These are phyloP conservation scores for Macrosteles quadrilineatus DNA, from an alignment of 1,140 invertebrate genomes.

Conservation along the genomic window DNA sequence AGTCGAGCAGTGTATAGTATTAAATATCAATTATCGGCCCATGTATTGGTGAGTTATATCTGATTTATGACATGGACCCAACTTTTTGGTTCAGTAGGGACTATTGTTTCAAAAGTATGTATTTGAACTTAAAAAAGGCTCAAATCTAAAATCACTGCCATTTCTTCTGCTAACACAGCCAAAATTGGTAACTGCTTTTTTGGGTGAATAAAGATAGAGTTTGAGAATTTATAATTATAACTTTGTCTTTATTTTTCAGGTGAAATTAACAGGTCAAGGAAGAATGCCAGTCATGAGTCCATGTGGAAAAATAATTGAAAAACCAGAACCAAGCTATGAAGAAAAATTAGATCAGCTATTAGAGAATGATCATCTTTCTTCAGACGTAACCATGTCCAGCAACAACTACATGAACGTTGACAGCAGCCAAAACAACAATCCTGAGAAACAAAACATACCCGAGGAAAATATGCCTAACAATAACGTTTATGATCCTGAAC, in stretches of 20 bases:
- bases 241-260: conserved; percentile 35
- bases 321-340: not conserved
- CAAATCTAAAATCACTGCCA: too few relatives aligned
- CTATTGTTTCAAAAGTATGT: too few relatives aligned
- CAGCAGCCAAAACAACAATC: not conserved
- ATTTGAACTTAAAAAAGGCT: too few relatives aligned
- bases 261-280: conserved; percentile 42
- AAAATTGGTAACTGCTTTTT: too few relatives aligned
- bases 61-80: too few relatives aligned
- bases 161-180: too few relatives aligned
- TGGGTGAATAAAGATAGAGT: too few relatives aligned
- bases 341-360: not conserved
- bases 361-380: conserved; percentile 2
- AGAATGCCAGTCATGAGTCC: conserved; percentile 42
- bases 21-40: too few relatives aligned
- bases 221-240: too few relatives aligned
- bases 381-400: not conserved
- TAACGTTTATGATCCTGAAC: not conserved
- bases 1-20: too few relatives aligned
- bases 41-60: too few relatives aligned
- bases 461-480: not conserved
- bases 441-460: not conserved
- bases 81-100: too few relatives aligned
- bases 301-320: conserved; percentile 16
- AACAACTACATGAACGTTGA: not conserved